Evolutionary conservation across 2,797 vertebrate species (phyloP), one percentile per base, ranked within the genome.

Genomic region (Furcifer pardalis): DNA sequence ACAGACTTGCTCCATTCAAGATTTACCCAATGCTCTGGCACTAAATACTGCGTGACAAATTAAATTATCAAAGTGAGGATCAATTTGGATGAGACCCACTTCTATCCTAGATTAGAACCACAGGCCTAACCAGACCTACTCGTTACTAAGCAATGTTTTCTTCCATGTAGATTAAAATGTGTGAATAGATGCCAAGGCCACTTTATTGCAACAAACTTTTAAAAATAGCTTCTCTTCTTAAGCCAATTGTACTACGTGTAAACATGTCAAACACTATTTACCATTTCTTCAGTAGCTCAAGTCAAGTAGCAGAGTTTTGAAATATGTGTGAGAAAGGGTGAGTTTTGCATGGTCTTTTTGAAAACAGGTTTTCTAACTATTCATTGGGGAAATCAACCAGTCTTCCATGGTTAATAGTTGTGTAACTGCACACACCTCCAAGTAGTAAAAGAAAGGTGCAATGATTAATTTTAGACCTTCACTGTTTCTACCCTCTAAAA

Each of bases 181-280:
- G 46, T 82, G 74, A 75, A 77, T 15, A 40, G 73, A 71, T 77
- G 65, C 79, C 73, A 86, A 52, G 44, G 40, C 52, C 23, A 32
- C 13, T 49, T 65, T 40, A 62, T 30, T 9, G 63, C 49, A 77
- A 65, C 37, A 3, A 25, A 62, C 32, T 19, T 82, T 82, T 82
- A 82, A 82, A 86, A 86, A 86, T 86, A 86, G 79, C 79, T 81
- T 60, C 73, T 63, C 40, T 72, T 37, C 77, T 86, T 77, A 86
- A 77, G 56, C 40, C 77, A 86, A 82, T 71, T 82, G 74, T 68
- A 60, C 59, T 40, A n/a, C 72, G 66, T 27, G 2, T 49, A 77
- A 77, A 74, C 73, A 63, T 82, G 84, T 49, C 66, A 86, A 63
- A 77, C 76, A 52, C 52, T 25, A 49, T 86, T 86, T 82, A 72